Evolutionary conservation across 2,113 vertebrate genomes (phyloP).

Genomic region (Tenrec ecaudatus): DNA sequence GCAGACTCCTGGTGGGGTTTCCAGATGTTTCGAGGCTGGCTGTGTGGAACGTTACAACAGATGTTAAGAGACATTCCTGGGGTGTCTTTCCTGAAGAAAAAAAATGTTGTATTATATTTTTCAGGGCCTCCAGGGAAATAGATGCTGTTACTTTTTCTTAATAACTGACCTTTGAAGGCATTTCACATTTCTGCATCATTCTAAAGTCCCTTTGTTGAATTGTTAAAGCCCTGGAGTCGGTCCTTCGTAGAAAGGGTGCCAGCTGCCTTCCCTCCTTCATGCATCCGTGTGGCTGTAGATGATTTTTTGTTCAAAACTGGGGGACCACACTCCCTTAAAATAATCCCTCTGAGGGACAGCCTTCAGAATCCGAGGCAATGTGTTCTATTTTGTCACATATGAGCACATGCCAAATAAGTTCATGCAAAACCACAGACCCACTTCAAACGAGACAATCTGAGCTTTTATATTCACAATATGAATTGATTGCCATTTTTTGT

Average conservation of each 20-base stretch:
- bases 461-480: constrained; percentile 37
- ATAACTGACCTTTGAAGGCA: constrained; percentile 11
- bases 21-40: not conserved
- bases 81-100: not conserved
- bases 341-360: not conserved
- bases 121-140: constrained; percentile 21
- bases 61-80: constrained; percentile 13
- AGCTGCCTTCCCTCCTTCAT: constrained; percentile 10
- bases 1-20: not conserved
- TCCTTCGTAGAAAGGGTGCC: not conserved
- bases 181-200: not conserved
- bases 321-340: not conserved
- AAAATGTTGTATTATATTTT: constrained; percentile 17
- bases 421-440: not conserved
- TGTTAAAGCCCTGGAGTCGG: constrained; percentile 24
- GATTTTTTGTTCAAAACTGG: constrained; percentile 45
- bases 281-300: not conserved
- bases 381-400: not conserved
- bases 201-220: constrained; percentile 24
- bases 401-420: not conserved
- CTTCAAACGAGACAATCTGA: constrained; percentile 30
- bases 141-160: constrained; percentile 26
- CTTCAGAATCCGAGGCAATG: not conserved
- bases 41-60: not conserved
- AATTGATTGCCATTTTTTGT: not conserved